Base-by-base conservation (phyloP, 2,113 vertebrate species). In the Leuciscus idus region DNA sequence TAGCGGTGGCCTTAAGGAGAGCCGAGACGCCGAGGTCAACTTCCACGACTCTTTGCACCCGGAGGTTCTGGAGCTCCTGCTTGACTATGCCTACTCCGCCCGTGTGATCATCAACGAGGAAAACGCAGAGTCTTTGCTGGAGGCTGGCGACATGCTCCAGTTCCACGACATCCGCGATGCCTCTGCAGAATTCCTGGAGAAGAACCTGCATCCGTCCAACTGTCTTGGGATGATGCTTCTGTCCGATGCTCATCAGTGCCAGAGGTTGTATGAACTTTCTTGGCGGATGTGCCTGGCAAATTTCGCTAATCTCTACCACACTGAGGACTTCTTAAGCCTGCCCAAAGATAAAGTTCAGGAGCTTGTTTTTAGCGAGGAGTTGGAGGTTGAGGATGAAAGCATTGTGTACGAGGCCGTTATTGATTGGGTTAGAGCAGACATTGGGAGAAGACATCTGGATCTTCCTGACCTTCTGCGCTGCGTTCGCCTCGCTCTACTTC, bases 191-290 rank as follows among this genome's bases (percentile, higher is more conserved):
- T 96, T 96, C 86, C 92, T 96, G 1, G 95, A 96, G 84, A 96
- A 95, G 90, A 96, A 96, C 90, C 95, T 96, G 4, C 94, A 96
- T 73, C 94, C 94, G 4, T 95, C 94, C 0, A 96, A 96, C 93
- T 96, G 96, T 89, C 91, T 96, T 30, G 95, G 95, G n/a, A 96
- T 96, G 95, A 95, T 96, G 95, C 91, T 96, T 64, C 93, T 96
- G 76, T 96, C 96, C 0, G 96, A 96, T 9, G 95, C 96, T 66
- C 96, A 96, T 85, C 94, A 94, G 89, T 96, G 96, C 79, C 94
- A 95, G 84, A 91, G 94, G 78, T 92, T 96, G 62, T 95, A 95
- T 4, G 96, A 96, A 89, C 92, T 96, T 84, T 96, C 96, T 4
- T 96, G 96, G 96, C 91, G 93, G 61, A 96, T 96, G 95, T 96